A percentile compares a stretch with the other conserved stretches of the same genome.
phyloP scores from a whole-genome alignment of 2,113 vertebrate species.

The Burhinus oedicnemus region DNA sequence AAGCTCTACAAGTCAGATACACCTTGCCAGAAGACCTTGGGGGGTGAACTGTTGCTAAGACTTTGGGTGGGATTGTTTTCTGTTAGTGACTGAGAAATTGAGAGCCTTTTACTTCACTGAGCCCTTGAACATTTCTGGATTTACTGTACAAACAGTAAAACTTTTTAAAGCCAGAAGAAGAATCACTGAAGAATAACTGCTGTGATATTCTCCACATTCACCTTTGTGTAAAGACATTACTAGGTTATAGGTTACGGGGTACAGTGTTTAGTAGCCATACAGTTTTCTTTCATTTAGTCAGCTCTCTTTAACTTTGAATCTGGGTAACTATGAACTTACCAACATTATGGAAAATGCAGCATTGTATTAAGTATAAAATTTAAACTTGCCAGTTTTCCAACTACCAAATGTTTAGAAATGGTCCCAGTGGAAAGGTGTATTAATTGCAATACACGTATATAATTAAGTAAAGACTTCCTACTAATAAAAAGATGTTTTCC shows the following conservation, averaged over 20 bases:
- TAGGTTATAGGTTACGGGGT: neutral
- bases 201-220: neutral
- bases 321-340: neutral
- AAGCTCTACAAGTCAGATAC: neutral
- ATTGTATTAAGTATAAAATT: neutral
- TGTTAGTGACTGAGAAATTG: neutral
- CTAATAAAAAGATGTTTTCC: slow-evolving; percentile 73
- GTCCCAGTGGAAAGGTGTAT: neutral
- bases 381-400: neutral
- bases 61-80: neutral
- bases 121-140: neutral
- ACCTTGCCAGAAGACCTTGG: neutral
- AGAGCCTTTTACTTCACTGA: neutral
- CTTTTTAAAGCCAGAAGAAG: neutral
- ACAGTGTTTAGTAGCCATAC: neutral
- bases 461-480: slow-evolving; percentile 31
- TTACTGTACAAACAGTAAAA: neutral
- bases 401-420: neutral
- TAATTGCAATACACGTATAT: neutral
- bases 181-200: neutral
- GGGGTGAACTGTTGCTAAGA: neutral
- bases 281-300: neutral
- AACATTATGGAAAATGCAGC: neutral
- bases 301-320: neutral
- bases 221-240: neutral